These are phyloP conservation scores for Dissostichus mawsoni DNA, from an alignment of 2,113 vertebrate species.

Conservation along the genomic window DNA sequence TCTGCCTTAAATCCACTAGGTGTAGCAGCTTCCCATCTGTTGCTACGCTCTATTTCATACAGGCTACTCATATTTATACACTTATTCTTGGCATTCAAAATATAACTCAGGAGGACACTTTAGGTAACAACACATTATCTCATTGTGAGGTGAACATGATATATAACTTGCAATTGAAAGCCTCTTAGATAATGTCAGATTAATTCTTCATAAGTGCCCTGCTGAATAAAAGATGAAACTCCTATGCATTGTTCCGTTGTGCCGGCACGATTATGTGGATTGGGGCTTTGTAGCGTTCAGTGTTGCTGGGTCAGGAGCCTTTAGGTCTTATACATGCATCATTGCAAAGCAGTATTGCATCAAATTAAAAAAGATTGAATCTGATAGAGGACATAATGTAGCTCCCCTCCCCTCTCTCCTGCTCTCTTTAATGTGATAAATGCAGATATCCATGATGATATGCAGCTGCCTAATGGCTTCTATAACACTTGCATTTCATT, in stretches of 20 bases:
- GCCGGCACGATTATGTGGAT: conserved; percentile 10
- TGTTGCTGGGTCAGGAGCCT: conserved; percentile 17
- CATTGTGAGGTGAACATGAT: conserved; percentile 20
- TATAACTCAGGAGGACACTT: not conserved
- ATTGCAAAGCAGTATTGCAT: not conserved
- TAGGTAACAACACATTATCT: conserved; percentile 25
- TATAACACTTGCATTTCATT: conserved; percentile 20
- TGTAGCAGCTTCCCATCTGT: conserved; percentile 67
- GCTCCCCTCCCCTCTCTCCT: not conserved
- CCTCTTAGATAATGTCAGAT: conserved; percentile 60
- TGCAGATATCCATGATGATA: conserved; percentile 12
- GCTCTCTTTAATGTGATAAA: conserved; percentile 3
- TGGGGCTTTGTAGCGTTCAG: conserved; percentile 30
- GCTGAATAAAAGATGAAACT: conserved; percentile 63
- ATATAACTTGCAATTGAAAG: conserved; percentile 5
- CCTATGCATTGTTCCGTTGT: conserved; percentile 17
- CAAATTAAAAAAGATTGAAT: conserved; percentile 11
- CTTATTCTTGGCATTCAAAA: conserved; percentile 40
- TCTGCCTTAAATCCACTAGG: conserved; percentile 66
- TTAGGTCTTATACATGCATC: conserved; percentile 23
- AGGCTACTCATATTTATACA: conserved; percentile 22
- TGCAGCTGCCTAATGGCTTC: conserved; percentile 20
- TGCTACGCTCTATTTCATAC: not conserved
- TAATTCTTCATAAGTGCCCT: conserved; percentile 48
- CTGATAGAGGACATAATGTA: not conserved